Evolutionary conservation across 2,888 invertebrate genomes (phyloP), one percentile per base, ranked within the genome.

Genomic region (Empis stercorea): DNA sequence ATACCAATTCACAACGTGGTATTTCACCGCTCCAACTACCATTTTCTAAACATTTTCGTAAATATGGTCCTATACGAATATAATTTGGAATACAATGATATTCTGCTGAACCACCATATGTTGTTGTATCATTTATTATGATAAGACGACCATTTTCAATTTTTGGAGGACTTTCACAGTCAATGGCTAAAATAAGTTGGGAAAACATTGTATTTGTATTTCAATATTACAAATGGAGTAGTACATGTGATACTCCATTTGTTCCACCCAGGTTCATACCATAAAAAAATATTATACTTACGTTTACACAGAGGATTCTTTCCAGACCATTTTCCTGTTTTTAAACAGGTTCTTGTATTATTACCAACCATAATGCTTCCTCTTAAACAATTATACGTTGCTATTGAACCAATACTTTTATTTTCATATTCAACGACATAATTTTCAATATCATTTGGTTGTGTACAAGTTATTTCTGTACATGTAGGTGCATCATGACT

Each of bases 21-120:
- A 87, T 84, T 45, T 85, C 84, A 0, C 89, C 89, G 4, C 88
- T 88, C 92, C 93, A 93, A 41, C 75, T 73, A 4, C 86, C 89
- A 51, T 83, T 85, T 47, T 87, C 87, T 66, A 81, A 73, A 61
- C 92, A 93, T 61, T 87, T 87, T 49, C 92, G 74, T 16, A 88
- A 68, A 63, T 87, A 86, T 1, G 86, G 84, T 0, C 92, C 92
- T 1, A 82, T 79, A 10, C 88, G 74, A 61, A 84, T 84, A 70
- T 76, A 89, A 57, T 84, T 85, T 3, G 89, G 91, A 48, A 91
- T 68, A 62, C 88, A 93, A 61, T 91, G 89, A 65, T 92, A 92
- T 63, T 92, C 92, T 1, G 88, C 82, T 0, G 86, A 82, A 46
- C 87, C 87, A 30, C 85, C 86, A 63, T 84, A 93, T 1, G 80